Conservation (phyloP, 1,140 invertebrate genomes). For the Plectrocnemia conspersa region DNA sequence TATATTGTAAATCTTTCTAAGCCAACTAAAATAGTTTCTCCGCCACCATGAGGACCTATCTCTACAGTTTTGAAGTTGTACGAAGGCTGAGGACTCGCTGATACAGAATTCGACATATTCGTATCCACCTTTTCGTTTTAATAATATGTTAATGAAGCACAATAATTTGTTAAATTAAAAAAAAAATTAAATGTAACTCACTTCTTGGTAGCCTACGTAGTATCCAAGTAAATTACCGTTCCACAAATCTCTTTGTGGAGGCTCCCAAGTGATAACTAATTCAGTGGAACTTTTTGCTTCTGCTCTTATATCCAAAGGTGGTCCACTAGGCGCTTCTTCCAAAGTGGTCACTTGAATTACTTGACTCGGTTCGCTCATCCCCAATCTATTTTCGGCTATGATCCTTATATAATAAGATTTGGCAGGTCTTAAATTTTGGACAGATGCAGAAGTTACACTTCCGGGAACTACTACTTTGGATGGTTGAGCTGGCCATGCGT, state of each 20-base stretch:
- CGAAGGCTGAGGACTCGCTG: conserved; percentile 38
- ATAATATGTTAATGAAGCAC: neutral
- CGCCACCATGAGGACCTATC: conserved; percentile 60
- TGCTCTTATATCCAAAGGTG: conserved; percentile 77
- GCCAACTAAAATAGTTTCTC: conserved; percentile 59
- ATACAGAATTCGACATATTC: conserved; percentile 28
- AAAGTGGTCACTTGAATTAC: conserved; percentile 74
- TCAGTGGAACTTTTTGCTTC: conserved; percentile 86
- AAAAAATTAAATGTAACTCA: conserved; percentile 35
- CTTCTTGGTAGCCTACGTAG: conserved; percentile 84
- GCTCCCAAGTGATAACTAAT: conserved; percentile 83
- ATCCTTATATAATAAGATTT: conserved; percentile 87
- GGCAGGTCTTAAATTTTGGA: conserved; percentile 78
- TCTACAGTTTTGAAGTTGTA: conserved; percentile 72
- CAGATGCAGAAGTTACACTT: conserved; percentile 68
- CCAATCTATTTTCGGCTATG: conserved; percentile 82
- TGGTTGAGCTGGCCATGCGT: conserved; percentile 69
- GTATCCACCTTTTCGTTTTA: conserved; percentile 22
- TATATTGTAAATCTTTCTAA: conserved; percentile 85
- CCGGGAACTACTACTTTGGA: conserved; percentile 75
- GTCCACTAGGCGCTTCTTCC: conserved; percentile 85
- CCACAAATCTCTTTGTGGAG: conserved; percentile 79
- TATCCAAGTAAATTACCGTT: conserved; percentile 91
- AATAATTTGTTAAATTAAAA: neutral
- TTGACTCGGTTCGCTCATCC: conserved; percentile 80